phyloP scores from a whole-genome alignment of 2,113 vertebrate species.

The Upupa epops region DNA sequence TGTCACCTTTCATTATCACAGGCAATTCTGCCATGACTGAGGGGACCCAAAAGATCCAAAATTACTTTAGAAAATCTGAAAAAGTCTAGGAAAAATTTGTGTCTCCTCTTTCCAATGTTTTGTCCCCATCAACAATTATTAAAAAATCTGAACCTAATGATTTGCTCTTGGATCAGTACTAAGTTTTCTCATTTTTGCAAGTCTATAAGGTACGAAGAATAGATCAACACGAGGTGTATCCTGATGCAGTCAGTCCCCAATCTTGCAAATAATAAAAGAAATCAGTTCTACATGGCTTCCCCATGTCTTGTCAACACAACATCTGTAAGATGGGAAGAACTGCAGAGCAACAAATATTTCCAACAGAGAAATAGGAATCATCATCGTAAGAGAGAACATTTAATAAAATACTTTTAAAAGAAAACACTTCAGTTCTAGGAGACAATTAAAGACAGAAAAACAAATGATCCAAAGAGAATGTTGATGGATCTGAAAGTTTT shows the following conservation, averaged over 20 bases:
- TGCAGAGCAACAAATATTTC: neutral
- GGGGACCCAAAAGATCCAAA: neutral
- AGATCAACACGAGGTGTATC: neutral
- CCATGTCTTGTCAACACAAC: neutral
- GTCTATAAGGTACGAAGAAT: neutral
- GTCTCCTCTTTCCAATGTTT: neutral
- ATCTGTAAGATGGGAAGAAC: neutral
- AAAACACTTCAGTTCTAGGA: neutral
- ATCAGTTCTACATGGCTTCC: neutral
- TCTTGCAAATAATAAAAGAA: neutral
- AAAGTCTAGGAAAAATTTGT: neutral
- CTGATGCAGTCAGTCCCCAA: neutral
- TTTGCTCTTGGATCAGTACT: neutral
- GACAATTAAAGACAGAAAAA: neutral
- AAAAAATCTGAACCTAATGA: neutral
- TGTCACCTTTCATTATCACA: neutral
- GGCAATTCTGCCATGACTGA: neutral
- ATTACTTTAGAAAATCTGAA: neutral
- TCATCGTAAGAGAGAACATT: neutral
- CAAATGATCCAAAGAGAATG: neutral
- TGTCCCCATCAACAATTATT: neutral
- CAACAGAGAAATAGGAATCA: neutral
- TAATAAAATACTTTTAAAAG: neutral
- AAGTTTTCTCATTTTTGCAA: conserved; percentile 1
- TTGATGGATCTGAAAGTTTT: neutral